Conservation (phyloP, 2,797 vertebrate genomes). For the Astyanax mexicanus region DNA sequence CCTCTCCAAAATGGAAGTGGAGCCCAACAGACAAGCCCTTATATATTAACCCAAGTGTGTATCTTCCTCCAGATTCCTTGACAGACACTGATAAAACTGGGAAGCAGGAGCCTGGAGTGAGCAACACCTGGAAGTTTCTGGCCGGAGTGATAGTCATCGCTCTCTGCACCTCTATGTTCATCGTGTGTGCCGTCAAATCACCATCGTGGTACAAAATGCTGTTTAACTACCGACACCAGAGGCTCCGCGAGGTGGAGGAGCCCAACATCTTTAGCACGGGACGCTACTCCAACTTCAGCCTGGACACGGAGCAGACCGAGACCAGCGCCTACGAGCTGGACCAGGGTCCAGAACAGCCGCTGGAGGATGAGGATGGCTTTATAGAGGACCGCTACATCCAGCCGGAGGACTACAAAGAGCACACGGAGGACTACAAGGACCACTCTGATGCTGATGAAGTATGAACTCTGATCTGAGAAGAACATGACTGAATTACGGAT, state of each 20-base stretch:
- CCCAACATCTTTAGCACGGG: slow-evolving; percentile 68
- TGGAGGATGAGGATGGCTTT: slow-evolving; percentile 83
- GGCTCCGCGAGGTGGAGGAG: slow-evolving; percentile 74
- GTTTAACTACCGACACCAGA: slow-evolving; percentile 86
- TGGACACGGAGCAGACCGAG: slow-evolving; percentile 64
- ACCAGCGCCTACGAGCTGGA: slow-evolving; percentile 72
- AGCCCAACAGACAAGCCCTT: background rate
- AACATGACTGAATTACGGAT: background rate
- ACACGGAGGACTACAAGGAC: slow-evolving; percentile 59
- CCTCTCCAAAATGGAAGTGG: background rate
- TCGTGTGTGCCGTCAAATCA: slow-evolving; percentile 84
- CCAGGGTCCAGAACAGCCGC: slow-evolving; percentile 55
- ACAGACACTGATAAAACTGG: background rate
- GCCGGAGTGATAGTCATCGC: slow-evolving; percentile 78
- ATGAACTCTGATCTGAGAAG: background rate
- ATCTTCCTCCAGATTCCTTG: slow-evolving; percentile 9
- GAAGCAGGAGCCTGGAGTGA: slow-evolving; percentile 35
- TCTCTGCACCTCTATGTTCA: slow-evolving; percentile 77
- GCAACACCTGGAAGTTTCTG: slow-evolving; percentile 90
- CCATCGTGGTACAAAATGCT: slow-evolving; percentile 85
- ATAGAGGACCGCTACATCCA: slow-evolving; percentile 91
- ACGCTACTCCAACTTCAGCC: slow-evolving; percentile 52
- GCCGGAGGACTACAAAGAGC: slow-evolving; percentile 66
- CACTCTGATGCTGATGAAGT: slow-evolving; percentile 37
- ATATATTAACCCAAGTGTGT: background rate